Conservation (phyloP, 1,140 invertebrate genomes). For the Geopemphigus sp. region DNA sequence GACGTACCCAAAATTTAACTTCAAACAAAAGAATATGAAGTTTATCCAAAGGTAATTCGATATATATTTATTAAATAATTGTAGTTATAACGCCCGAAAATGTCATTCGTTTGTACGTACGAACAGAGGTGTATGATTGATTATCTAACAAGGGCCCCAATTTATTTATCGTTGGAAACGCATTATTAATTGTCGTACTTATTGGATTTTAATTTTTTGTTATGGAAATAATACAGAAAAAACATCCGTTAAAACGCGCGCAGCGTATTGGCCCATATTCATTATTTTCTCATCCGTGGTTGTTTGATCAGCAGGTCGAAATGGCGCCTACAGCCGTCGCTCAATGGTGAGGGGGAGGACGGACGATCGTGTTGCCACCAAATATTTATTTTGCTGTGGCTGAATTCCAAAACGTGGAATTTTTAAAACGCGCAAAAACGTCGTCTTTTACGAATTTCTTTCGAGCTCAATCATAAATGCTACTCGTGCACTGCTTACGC, state of each 20-base stretch:
- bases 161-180: neutral
- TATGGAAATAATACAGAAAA: neutral
- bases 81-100: neutral
- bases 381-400: conserved; percentile 35
- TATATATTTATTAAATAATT: neutral
- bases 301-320: conserved; percentile 39
- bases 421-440: neutral
- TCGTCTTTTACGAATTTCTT: neutral
- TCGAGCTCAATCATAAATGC: neutral
- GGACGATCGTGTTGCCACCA: neutral
- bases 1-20: neutral
- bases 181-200: neutral
- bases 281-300: neutral
- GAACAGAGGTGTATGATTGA: neutral
- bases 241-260: neutral
- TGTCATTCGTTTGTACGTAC: neutral
- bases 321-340: neutral
- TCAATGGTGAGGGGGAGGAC: neutral
- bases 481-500: too few relatives aligned
- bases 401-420: conserved; percentile 1
- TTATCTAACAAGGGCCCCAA: neutral
- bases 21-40: neutral
- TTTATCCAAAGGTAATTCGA: too few relatives aligned
- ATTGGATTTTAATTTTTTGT: neutral
- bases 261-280: neutral